Percentiles rank a stretch among this genome's conserved stretches.
These are phyloP conservation scores for Cynoglossus semilaevis DNA, from an alignment of 2,113 vertebrate species.

Conservation along the genomic window DNA sequence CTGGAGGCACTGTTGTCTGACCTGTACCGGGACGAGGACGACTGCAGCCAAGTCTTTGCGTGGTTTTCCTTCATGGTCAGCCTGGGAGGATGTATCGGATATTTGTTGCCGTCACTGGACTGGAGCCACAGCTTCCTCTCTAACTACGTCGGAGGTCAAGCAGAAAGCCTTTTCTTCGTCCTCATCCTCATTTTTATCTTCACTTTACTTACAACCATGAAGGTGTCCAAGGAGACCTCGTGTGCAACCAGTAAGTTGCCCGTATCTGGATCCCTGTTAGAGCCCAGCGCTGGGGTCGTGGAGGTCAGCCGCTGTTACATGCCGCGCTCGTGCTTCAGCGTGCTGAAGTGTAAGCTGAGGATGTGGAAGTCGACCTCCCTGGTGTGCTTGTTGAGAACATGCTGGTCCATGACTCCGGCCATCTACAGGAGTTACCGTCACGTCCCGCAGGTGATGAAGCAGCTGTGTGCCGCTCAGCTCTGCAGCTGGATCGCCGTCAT, in stretches of 20 bases:
- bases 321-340: constrained; percentile 65
- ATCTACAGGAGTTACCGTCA: constrained; percentile 80
- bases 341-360: constrained; percentile 66
- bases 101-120: constrained; percentile 75
- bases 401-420: constrained; percentile 76
- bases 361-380: constrained; percentile 63
- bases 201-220: constrained; percentile 80
- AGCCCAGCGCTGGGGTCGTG: constrained; percentile 9
- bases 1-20: constrained; percentile 80
- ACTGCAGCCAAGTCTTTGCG: constrained; percentile 76
- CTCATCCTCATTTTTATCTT: constrained; percentile 77
- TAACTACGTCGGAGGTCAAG: constrained; percentile 74
- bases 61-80: constrained; percentile 84
- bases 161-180: constrained; percentile 76
- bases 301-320: constrained; percentile 45
- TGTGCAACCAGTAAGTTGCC: constrained; percentile 1
- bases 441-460: constrained; percentile 74
- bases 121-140: constrained; percentile 75
- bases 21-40: constrained; percentile 74
- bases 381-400: constrained; percentile 74
- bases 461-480: constrained; percentile 79
- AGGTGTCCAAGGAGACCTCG: constrained; percentile 67
- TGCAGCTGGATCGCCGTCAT: constrained; percentile 83
- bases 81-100: constrained; percentile 79
- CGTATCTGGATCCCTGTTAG: constrained; percentile 32